A percentile compares a stretch with the other conserved stretches of the same genome.
Conservation (phyloP, 1,140 invertebrate genomes). For the Aphelenchoides besseyi region DNA sequence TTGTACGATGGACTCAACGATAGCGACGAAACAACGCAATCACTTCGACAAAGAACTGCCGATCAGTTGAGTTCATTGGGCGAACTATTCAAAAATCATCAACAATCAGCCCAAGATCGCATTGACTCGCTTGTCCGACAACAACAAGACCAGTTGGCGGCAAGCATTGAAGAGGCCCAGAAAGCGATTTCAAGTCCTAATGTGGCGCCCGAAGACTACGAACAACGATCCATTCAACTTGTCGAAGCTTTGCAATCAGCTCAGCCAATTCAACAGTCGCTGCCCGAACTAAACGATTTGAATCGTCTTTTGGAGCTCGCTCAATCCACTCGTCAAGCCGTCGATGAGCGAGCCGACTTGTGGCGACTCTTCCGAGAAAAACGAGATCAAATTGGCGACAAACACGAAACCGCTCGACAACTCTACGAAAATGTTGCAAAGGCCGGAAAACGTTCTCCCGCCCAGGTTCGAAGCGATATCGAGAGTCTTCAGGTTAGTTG, state of each 20-base stretch:
- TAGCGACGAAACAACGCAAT: not conserved
- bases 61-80: constrained; percentile 11
- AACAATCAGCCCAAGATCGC: not conserved
- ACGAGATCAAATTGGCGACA: not conserved
- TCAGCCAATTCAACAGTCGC: too few relatives aligned
- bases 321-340: not conserved
- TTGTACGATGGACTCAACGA: not conserved
- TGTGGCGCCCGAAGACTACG: not conserved
- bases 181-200: not conserved
- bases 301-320: not conserved
- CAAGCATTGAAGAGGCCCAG: constrained; percentile 7
- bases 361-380: constrained; percentile 2
- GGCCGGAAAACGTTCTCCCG: not conserved
- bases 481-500: not conserved
- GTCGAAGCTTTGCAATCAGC: too few relatives aligned
- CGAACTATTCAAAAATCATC: not conserved
- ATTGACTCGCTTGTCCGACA: not conserved
- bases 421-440: not conserved
- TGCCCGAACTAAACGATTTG: too few relatives aligned
- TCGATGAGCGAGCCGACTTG: not conserved
- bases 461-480: not conserved
- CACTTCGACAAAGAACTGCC: not conserved
- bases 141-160: not conserved
- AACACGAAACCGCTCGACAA: constrained; percentile 5
- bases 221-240: not conserved